Base-by-base conservation (phyloP, 2,888 invertebrate species). In the Yponomeuta plumbellus region DNA sequence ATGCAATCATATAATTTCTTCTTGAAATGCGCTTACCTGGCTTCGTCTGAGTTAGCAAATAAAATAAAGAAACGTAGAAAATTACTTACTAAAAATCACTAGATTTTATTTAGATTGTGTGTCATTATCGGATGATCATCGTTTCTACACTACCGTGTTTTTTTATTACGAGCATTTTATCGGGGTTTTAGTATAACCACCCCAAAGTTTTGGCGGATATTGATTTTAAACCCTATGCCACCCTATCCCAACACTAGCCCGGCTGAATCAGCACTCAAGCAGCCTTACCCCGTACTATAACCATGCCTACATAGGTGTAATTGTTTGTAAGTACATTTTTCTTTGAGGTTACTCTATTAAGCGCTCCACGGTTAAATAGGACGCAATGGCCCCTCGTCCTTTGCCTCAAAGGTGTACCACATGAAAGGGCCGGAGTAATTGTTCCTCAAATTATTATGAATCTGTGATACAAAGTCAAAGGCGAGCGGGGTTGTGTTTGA, bases 281-380 rank as follows among this genome's bases (percentile, higher is more conserved):
- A 90, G 90, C 5, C 34, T 6, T 85, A 83, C 85, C 89, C 81
- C 80, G 85, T 85, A 87, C 65, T 86, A 82, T 87, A 85, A 34
- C 34, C 8, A 5, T 34, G 34, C 34, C 34, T 89, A 88, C 86
- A 80, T 88, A 89, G 82, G 84, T 85, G 86, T 91, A 90, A 91
- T 89, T 89, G 88, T 90, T 86, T 80, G 83, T 82, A 84, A 90
- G 90, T 86, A 88, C 87, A 91, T 90, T 90, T 90, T 91, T 90
- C 91, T 91, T 91, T 91, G 91, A 91, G 88, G 89, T 91, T 86
- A 91, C 87, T 89, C 88, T 90, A 90, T 89, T 90, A 91, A 80
- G 82, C 78, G 81, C 87, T 90, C 81, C 80, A 86, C 44, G 86
- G 86, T 82, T 79, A 87, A 91, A 91, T 91, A 85, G 87, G 81